A percentile compares a stretch with the other conserved stretches of the same genome.
phyloP scores from a whole-genome alignment of 2,797 vertebrate species.

The Myotis vivesi region DNA sequence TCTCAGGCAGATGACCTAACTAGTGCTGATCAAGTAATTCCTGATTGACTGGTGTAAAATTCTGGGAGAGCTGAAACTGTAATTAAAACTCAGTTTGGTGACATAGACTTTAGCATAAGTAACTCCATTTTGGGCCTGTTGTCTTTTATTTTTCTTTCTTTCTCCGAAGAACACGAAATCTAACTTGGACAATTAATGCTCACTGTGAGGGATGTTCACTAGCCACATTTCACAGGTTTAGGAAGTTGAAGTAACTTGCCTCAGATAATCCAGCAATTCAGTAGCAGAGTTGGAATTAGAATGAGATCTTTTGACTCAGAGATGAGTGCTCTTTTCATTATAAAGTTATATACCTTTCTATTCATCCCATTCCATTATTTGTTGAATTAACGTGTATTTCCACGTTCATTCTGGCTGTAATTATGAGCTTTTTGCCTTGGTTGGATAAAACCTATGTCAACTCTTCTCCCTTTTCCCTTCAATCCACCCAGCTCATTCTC shows the following conservation, averaged over 20 bases:
- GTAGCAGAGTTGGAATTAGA: slow-evolving; percentile 14
- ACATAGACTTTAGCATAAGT: background rate
- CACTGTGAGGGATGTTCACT: background rate
- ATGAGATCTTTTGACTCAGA: slow-evolving; percentile 35
- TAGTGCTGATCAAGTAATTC: background rate
- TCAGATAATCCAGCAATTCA: slow-evolving; percentile 10
- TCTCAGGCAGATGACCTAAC: background rate
- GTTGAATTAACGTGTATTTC: background rate
- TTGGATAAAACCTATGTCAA: background rate
- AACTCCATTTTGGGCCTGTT: background rate
- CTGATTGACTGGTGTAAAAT: background rate
- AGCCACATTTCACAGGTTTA: background rate
- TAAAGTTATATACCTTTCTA: background rate
- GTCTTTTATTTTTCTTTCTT: background rate
- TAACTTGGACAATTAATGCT: background rate
- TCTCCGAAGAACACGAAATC: background rate
- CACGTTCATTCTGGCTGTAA: background rate
- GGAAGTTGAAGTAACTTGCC: background rate
- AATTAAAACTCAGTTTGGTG: background rate
- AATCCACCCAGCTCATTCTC: background rate
- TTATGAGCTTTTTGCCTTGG: background rate
- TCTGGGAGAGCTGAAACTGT: background rate
- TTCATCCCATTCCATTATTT: background rate
- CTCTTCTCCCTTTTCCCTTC: background rate
- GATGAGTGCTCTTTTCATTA: background rate